Conservation (phyloP, 2,888 invertebrate species). For the Euphydryas editha region DNA sequence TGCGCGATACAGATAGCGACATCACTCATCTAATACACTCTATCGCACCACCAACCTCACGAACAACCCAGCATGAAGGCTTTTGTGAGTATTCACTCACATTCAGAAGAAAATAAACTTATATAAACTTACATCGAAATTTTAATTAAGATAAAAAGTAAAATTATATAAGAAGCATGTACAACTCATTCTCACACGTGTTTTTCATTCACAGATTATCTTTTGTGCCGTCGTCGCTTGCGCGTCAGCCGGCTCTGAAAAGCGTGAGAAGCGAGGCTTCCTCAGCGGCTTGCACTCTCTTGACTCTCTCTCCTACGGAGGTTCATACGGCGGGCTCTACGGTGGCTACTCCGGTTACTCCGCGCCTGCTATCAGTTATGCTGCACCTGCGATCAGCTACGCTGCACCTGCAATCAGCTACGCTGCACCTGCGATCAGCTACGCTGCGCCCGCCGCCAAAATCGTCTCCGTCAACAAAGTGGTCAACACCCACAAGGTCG, state of each 20-base stretch:
- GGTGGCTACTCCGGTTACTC: neutral
- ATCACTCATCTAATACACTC: conserved; percentile 15
- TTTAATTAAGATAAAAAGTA: neutral
- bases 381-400: conserved; percentile 16
- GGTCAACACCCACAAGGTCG: conserved; percentile 47
- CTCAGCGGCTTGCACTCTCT: conserved; percentile 32
- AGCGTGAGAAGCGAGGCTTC: conserved; percentile 42
- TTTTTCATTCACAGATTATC: conserved; percentile 30
- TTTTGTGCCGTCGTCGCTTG: conserved; percentile 36
- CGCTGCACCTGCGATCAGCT: conserved; percentile 21
- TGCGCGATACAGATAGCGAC: neutral
- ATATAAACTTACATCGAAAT: no score
- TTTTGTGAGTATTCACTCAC: neutral
- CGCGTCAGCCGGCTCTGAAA: conserved; percentile 32
- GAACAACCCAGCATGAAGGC: neutral
- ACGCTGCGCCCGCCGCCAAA: conserved; percentile 38
- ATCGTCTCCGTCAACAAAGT: conserved; percentile 24
- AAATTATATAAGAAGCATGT: no score
- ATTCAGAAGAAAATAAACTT: no score
- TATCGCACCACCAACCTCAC: neutral
- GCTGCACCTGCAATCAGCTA: neutral
- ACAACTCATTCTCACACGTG: neutral
- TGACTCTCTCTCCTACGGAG: conserved; percentile 5
- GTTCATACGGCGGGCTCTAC: conserved; percentile 2
- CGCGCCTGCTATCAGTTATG: no score